Base-by-base conservation (phyloP, 1,140 invertebrate genomes). In the Hyles vespertilio region DNA sequence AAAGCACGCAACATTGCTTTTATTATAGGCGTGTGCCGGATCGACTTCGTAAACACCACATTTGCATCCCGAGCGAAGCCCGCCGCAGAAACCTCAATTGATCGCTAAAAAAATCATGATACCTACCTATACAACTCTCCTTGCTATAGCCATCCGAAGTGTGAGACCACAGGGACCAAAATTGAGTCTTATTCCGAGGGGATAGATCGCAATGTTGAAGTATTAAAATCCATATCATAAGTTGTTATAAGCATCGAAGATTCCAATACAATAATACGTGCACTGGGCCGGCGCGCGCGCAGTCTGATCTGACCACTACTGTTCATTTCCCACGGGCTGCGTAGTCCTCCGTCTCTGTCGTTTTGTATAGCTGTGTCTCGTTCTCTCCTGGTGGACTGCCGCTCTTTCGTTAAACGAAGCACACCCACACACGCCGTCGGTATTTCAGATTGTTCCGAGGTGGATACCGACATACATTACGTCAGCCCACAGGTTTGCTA, bases 271-370 rank as follows among this genome's bases (percentile, higher is more conserved):
- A 84, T 86, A 81, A 87, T 82, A 83, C 82, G 80, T 87, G 81
- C 84, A 85, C 72, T 79, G 83, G 85, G 81, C 77, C 80, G 82
- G 81, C 84, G 84, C 83, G 84, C 82, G 84, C 84, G 86, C 82
- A 76, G 65, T 79, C 79, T 79, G 79, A 81, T 89, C 86, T 87
- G 87, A 89, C 85, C 86, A 87, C 89, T 90, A 86, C 89, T 89
- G 89, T 90, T 84, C 87, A 90, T 83, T 90, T 90, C 87, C 89
- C 89, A 90, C 89, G 89, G 79, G 79, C 79, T 77, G 78, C 67
- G 80, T 77, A 72, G 67, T 71, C 36, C 58, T 60, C 69, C 52
- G 58, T 67, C 70, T 69, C 71, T 22, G 53, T 84, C 76, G 11
- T 51, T 67, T 74, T 54, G 61, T 61, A 78, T 80, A 83, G 72